These are phyloP conservation scores for Troglohyphantes excavatus DNA, from an alignment of 2,888 invertebrate genomes.

Conservation along the genomic window DNA sequence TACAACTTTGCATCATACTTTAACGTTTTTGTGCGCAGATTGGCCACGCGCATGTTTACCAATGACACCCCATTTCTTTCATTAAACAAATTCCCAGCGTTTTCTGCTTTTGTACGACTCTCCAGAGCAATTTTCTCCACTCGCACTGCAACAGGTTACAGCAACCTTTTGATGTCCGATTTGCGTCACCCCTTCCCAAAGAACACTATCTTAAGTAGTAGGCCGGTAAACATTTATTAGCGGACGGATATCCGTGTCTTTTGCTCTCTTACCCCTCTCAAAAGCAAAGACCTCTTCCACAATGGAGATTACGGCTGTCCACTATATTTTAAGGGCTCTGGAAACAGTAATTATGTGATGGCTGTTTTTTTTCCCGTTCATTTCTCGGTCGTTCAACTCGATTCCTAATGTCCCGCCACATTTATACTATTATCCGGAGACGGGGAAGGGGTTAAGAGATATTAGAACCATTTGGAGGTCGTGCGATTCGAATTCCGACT, in stretches of 20 bases:
- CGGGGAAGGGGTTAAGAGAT: neutral
- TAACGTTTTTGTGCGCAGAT: too few species aligned
- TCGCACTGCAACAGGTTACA: too few species aligned
- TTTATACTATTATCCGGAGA: neutral
- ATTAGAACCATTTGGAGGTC: constrained; percentile 1
- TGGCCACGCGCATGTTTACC: too few species aligned
- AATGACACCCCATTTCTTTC: too few species aligned
- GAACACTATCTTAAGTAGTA: neutral
- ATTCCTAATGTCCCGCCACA: neutral
- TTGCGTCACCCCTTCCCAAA: neutral
- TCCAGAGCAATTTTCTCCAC: too few species aligned
- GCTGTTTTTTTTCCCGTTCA: constrained; percentile 34
- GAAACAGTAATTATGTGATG: constrained; percentile 45
- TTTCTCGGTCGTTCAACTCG: constrained; percentile 51
- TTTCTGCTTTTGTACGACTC: too few species aligned
- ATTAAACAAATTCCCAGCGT: too few species aligned
- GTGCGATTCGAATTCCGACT: neutral
- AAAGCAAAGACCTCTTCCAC: neutral
- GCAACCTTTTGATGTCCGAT: neutral
- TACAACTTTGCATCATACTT: too few species aligned
- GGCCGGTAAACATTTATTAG: constrained; percentile 47
- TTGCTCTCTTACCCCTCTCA: neutral
- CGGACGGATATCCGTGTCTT: constrained; percentile 37
- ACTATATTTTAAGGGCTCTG: constrained; percentile 6
- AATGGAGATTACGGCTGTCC: constrained; percentile 31